A percentile compares a stretch with the other conserved stretches of the same genome.
Evolutionary conservation across 2,888 invertebrate species (phyloP).

Genomic region (Dryadula phaetusa): DNA sequence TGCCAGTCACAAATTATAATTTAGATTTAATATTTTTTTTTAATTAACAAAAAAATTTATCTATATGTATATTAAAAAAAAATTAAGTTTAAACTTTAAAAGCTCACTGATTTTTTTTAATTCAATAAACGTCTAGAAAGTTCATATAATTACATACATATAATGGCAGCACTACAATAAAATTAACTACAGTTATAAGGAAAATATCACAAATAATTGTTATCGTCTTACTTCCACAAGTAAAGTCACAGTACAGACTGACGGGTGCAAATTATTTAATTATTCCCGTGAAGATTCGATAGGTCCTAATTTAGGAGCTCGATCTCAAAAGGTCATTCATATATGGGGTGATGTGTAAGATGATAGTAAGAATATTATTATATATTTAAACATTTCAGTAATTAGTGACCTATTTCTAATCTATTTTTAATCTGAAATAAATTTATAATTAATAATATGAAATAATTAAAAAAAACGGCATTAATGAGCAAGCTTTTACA

Average conservation of each 20-base stretch:
- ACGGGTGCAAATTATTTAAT: slow-evolving; percentile 47
- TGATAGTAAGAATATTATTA: too few species aligned
- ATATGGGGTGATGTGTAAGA: slow-evolving; percentile 50
- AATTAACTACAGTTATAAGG: slow-evolving; percentile 40
- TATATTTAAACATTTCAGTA: too few species aligned
- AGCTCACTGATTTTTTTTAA: slow-evolving; percentile 38
- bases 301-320: slow-evolving; percentile 58
- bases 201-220: slow-evolving; percentile 34
- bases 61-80: background rate
- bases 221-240: slow-evolving; percentile 37
- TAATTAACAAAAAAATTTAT: background rate
- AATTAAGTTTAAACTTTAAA: background rate
- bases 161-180: background rate
- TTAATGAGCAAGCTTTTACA: too few species aligned
- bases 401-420: too few species aligned
- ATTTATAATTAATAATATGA: too few species aligned
- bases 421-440: too few species aligned
- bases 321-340: slow-evolving; percentile 53
- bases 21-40: too few species aligned
- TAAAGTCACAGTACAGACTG: slow-evolving; percentile 48
- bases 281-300: slow-evolving; percentile 48
- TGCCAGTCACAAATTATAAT: too few species aligned
- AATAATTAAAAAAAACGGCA: too few species aligned
- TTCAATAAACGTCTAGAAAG: slow-evolving; percentile 31
- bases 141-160: background rate